These are phyloP conservation scores for Chaetophractus vellerosus DNA, from an alignment of 2,797 vertebrate genomes.

Conservation along the genomic window DNA sequence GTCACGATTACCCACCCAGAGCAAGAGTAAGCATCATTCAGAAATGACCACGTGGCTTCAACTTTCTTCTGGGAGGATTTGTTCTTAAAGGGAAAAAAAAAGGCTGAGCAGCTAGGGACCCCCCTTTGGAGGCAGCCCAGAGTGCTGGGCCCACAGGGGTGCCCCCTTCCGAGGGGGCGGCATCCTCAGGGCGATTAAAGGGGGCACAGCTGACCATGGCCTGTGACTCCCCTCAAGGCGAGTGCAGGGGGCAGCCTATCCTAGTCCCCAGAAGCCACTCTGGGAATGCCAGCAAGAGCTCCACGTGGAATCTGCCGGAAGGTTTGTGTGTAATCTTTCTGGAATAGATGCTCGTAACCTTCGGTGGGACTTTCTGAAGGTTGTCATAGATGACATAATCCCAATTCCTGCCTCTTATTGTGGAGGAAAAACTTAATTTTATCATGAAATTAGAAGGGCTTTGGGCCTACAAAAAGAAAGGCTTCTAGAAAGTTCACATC, in stretches of 20 bases:
- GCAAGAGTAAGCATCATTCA: too few species aligned
- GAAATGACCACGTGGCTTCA: not conserved
- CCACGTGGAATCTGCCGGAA: fast-evolving
- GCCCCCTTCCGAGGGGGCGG: not conserved
- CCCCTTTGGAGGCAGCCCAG: not conserved
- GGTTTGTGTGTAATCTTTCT: not conserved
- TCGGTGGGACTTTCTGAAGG: not conserved
- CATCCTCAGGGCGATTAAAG: fast-evolving
- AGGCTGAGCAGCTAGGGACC: not conserved
- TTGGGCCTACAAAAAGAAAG: not conserved
- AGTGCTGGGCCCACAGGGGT: fast-evolving
- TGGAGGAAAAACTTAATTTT: not conserved
- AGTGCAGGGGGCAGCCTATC: not conserved
- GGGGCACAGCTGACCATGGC: too few species aligned
- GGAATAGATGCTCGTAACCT: not conserved
- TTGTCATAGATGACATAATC: not conserved
- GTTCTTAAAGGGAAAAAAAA: not conserved
- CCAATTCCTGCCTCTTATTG: fast-evolving
- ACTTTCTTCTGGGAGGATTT: not conserved
- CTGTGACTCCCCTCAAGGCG: too few species aligned
- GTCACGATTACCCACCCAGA: not conserved
- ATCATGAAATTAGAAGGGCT: not conserved
- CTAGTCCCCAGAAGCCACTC: too few species aligned
- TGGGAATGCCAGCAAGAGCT: too few species aligned
- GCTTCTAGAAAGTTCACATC: too few species aligned